These are phyloP conservation scores for Drosophila prostipennis DNA, from an alignment of 2,888 invertebrate genomes.

Conservation along the genomic window DNA sequence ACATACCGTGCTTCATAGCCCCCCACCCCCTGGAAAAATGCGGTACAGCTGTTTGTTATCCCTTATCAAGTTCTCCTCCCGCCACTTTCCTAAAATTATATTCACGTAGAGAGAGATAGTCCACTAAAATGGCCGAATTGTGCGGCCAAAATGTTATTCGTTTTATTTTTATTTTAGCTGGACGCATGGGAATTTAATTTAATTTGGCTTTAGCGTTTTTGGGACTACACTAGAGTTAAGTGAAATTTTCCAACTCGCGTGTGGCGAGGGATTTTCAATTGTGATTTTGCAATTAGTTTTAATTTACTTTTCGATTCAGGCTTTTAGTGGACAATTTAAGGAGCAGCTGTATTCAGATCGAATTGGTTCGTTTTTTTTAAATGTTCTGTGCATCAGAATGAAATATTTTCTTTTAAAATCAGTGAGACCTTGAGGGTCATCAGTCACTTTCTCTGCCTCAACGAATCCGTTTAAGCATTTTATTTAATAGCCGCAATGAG, in stretches of 20 bases:
- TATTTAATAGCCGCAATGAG: constrained; percentile 16
- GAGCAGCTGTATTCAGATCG: neutral
- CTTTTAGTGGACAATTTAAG: neutral
- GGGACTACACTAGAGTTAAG: constrained; percentile 11
- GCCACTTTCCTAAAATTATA: constrained; percentile 16
- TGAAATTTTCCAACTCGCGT: constrained; percentile 32
- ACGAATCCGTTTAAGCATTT: constrained; percentile 4
- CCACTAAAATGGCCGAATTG: constrained; percentile 33
- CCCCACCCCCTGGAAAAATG: neutral
- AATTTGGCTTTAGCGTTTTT: constrained; percentile 36
- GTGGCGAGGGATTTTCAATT: constrained; percentile 24
- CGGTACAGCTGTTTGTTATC: constrained; percentile 33
- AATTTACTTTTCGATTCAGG: constrained; percentile 20
- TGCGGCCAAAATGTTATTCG: constrained; percentile 24
- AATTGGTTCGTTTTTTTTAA: neutral
- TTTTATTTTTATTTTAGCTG: constrained; percentile 26
- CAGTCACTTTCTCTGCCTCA: constrained; percentile 6
- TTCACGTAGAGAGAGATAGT: constrained; percentile 12
- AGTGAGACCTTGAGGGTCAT: constrained; percentile 1
- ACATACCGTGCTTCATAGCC: constrained; percentile 15
- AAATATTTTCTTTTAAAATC: neutral
- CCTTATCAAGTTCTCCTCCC: constrained; percentile 31
- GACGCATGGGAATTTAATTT: constrained; percentile 50
- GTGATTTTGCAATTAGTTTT: constrained; percentile 45
- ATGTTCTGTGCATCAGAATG: too few species aligned